These are phyloP conservation scores for Sinella curviseta DNA, from an alignment of 1,140 invertebrate genomes.

Conservation along the genomic window DNA sequence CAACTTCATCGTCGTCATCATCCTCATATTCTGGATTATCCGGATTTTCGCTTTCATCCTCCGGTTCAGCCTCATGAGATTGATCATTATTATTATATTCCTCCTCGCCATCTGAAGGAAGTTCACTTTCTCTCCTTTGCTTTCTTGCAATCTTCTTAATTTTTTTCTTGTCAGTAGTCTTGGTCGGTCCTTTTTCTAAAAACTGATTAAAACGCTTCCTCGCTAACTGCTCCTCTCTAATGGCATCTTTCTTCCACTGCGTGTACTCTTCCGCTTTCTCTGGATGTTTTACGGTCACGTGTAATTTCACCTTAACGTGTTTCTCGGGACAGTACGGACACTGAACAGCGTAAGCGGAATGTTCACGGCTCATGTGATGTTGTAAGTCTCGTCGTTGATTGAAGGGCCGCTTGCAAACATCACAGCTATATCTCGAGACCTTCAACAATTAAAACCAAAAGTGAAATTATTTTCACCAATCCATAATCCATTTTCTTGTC, in stretches of 20 bases:
- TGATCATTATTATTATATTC: neutral
- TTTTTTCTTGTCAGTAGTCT: no score
- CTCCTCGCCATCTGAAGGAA: neutral
- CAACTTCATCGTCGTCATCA: neutral
- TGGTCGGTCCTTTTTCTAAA: neutral
- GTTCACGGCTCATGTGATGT: neutral
- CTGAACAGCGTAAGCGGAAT: neutral
- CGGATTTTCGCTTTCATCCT: no score
- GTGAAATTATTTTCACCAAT: no score
- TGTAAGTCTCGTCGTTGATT: neutral
- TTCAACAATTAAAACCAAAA: no score
- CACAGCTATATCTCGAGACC: conserved; percentile 1
- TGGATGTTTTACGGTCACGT: neutral
- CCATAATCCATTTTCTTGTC: no score
- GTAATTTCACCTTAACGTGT: neutral
- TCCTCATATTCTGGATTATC: neutral
- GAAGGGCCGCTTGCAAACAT: neutral
- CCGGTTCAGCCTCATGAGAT: neutral
- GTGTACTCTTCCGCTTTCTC: neutral
- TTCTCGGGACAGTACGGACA: neutral
- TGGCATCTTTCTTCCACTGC: neutral
- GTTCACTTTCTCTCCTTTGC: neutral
- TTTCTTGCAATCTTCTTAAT: neutral
- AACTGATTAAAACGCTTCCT: neutral
- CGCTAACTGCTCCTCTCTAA: neutral